Percentiles rank a stretch among this genome's conserved stretches.
These are phyloP conservation scores for Dipodomys stephensi DNA, from an alignment of 2,113 vertebrate species.

Conservation along the genomic window DNA sequence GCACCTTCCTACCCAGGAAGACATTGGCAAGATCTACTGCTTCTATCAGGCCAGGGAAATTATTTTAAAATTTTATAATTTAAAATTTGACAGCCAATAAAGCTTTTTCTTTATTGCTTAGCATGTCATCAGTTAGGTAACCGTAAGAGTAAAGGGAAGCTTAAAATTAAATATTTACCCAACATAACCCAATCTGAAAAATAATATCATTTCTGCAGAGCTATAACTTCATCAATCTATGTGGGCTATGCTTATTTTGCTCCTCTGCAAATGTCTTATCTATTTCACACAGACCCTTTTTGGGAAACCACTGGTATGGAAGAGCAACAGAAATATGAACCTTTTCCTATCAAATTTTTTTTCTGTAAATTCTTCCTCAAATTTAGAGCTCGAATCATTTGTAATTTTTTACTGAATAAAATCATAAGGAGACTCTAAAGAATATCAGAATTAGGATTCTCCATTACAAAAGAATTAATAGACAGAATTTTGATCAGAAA, in stretches of 20 bases:
- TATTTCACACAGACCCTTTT: constrained; percentile 45
- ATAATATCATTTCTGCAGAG: background rate
- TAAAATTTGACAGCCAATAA: constrained; percentile 5
- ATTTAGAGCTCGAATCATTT: constrained; percentile 55
- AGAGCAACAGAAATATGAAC: constrained; percentile 38
- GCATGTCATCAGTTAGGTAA: background rate
- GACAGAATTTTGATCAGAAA: constrained; percentile 27
- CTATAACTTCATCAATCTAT: constrained; percentile 12
- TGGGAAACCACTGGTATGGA: constrained; percentile 49
- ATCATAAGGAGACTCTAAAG: constrained; percentile 52
- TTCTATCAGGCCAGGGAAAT: background rate
- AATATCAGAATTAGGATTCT: constrained; percentile 49
- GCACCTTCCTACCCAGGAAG: background rate
- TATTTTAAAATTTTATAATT: constrained; percentile 49
- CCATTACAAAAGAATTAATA: constrained; percentile 46
- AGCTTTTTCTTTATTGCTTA: constrained; percentile 22
- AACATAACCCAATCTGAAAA: background rate
- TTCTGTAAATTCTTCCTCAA: constrained; percentile 63
- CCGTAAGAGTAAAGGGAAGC: constrained; percentile 29
- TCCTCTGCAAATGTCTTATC: constrained; percentile 59
- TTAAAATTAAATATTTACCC: constrained; percentile 55
- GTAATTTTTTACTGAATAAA: constrained; percentile 63
- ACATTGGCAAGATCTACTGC: background rate
- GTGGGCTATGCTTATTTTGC: constrained; percentile 52
- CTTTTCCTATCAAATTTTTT: constrained; percentile 55